Base-by-base conservation (phyloP, 23 tunicate species). In the Clavelina lepadiformis region DNA sequence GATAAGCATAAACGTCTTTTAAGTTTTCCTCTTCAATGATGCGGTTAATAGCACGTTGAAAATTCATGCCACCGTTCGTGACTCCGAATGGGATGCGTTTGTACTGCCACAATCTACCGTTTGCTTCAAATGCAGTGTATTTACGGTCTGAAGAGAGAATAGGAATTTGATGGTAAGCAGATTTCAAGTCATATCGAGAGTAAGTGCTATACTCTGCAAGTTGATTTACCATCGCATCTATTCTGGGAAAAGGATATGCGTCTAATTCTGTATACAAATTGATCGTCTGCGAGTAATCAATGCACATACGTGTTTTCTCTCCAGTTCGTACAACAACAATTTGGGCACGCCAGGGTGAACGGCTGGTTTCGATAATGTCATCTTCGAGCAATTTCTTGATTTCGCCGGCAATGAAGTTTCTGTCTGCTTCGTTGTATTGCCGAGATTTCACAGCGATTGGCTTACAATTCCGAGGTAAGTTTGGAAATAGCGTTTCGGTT, bases 321-420 rank as follows among this genome's bases (percentile, higher is more conserved):
- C 37, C 30, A 5, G 35, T 19, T 67, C 31, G 35, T 3, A 35
- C 55, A 15, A 28, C 52, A 29, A 70, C 76, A 11, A 70, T 22
- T n/a, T 70, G 65, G 2, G 76, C 46, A 5, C 69, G 30, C 68
- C 76, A 70, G 4, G 69, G 76, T 5, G 76, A 70, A 33, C 34
- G 26, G 28, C 65, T 54, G 15, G 69, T 47, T 32, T 70, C 69
- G 6, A 70, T 33, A 4, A 70, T 13, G 23, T 47, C 62, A 6
- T 68, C n/a, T 11, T 15, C 13, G 6, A 68, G 26, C 11, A 64
- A 26, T 23, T 35, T n/a, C 15, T 38, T 38, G 21, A 23, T 38
- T 58, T 58, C 65, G 6, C 18, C 3, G 6, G 65, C 30, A 25
- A 25, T 58, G 35, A 58, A 58, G 20, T 27, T 15, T 25, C 15